Conservation (phyloP, 2,888 invertebrate genomes). For the Steinernema hermaphroditum region DNA sequence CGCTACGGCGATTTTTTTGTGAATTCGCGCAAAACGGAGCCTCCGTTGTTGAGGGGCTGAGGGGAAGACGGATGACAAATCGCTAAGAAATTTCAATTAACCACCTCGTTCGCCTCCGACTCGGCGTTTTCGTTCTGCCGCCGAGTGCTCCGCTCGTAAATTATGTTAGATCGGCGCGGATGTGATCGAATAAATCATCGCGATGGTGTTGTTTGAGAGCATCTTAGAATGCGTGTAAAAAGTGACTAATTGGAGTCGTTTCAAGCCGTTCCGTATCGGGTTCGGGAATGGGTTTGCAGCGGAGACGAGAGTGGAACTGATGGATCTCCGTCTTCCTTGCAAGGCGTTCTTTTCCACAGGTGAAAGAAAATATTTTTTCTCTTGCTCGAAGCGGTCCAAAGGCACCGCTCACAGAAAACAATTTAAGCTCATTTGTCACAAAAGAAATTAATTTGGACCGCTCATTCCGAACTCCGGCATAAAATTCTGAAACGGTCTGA, state of each 20-base stretch:
- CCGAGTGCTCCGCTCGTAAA: slow-evolving; percentile 3
- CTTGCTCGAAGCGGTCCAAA: too few relatives aligned
- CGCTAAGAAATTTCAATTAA: slow-evolving; percentile 20
- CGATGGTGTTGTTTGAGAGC: slow-evolving; percentile 20
- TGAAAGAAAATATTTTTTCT: too few relatives aligned
- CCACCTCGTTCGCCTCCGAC: background rate
- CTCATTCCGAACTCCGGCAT: too few relatives aligned
- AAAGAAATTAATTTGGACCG: too few relatives aligned
- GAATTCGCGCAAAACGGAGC: slow-evolving; percentile 2
- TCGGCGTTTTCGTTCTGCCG: background rate
- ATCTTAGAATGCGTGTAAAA: background rate
- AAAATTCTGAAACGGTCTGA: too few relatives aligned
- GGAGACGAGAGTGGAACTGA: background rate
- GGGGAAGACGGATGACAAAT: slow-evolving; percentile 13
- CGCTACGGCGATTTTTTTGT: slow-evolving; percentile 9
- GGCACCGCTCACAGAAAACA: too few relatives aligned
- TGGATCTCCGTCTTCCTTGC: too few relatives aligned
- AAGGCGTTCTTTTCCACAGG: too few relatives aligned
- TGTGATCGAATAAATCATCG: background rate
- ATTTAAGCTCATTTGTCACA: too few relatives aligned
- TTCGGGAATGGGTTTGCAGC: background rate
- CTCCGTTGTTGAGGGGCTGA: background rate
- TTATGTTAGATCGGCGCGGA: slow-evolving; percentile 1
- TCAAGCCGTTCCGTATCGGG: background rate
- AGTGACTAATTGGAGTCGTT: slow-evolving; percentile 1